These are phyloP conservation scores for Psilopsiagon aymara DNA, from an alignment of 2,113 vertebrate genomes.

Conservation along the genomic window DNA sequence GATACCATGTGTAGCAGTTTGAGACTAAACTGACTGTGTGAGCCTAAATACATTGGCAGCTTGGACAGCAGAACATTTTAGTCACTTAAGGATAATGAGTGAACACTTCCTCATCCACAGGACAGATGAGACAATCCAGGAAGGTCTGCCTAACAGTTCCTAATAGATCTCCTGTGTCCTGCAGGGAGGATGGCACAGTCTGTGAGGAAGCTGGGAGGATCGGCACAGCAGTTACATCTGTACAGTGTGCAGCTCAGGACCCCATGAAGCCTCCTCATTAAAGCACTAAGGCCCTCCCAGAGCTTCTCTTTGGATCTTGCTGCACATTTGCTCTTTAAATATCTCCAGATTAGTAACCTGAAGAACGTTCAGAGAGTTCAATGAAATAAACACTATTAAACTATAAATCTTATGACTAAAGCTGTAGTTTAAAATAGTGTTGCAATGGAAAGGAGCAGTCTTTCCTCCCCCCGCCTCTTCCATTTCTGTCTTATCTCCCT, in stretches of 20 bases:
- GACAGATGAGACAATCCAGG: not conserved
- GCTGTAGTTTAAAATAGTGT: not conserved
- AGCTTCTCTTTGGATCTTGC: not conserved
- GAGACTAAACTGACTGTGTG: not conserved
- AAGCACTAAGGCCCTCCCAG: not conserved
- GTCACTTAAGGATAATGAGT: not conserved
- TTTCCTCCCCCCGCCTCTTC: not conserved
- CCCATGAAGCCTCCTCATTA: rapidly evolving
- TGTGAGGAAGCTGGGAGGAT: not conserved
- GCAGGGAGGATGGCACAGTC: rapidly evolving
- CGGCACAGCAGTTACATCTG: not conserved
- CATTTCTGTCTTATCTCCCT: not conserved
- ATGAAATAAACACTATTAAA: not conserved
- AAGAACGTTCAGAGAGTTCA: not conserved
- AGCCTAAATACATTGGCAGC: not conserved
- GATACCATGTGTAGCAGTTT: not conserved
- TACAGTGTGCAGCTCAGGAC: not conserved
- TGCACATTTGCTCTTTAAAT: not conserved
- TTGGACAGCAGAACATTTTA: not conserved
- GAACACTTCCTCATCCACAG: not conserved
- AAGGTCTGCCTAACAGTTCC: not conserved
- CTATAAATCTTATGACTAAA: not conserved
- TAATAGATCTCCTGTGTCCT: not conserved
- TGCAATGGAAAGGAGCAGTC: not conserved
- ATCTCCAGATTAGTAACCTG: not conserved